These are phyloP conservation scores for Charanyca ferruginea DNA, from an alignment of 2,888 invertebrate genomes.

Conservation along the genomic window DNA sequence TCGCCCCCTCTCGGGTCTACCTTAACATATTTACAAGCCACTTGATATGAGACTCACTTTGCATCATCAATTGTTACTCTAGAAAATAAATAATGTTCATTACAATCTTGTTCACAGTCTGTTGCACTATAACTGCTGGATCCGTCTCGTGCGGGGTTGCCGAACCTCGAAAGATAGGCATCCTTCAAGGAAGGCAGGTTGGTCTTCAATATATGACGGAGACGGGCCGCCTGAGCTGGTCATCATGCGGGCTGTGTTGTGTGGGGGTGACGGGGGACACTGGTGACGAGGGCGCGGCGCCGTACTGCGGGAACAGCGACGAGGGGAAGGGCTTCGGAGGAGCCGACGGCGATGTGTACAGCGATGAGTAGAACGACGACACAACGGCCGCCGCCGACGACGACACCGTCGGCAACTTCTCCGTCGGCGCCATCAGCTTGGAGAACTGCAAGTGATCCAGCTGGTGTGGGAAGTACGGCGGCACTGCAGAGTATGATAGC, in stretches of 20 bases:
- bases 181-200: slow-evolving; percentile 85
- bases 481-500: slow-evolving; percentile 92
- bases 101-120: slow-evolving; percentile 77
- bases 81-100: slow-evolving; percentile 84
- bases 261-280: slow-evolving; percentile 85
- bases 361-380: slow-evolving; percentile 93
- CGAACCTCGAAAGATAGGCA: slow-evolving; percentile 74
- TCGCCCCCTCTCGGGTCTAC: slow-evolving; percentile 72
- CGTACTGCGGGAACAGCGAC: slow-evolving; percentile 90
- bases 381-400: slow-evolving; percentile 91
- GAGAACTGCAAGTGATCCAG: slow-evolving; percentile 93
- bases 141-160: slow-evolving; percentile 68
- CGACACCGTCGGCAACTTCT: slow-evolving; percentile 86
- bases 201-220: slow-evolving; percentile 93
- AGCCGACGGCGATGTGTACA: slow-evolving; percentile 91
- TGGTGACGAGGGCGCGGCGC: slow-evolving; percentile 86
- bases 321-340: slow-evolving; percentile 90
- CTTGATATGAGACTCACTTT: slow-evolving; percentile 85
- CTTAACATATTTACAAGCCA: slow-evolving; percentile 85
- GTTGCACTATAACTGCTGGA: slow-evolving; percentile 71
- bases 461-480: slow-evolving; percentile 95
- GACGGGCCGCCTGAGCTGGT: slow-evolving; percentile 93
- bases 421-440: slow-evolving; percentile 90
- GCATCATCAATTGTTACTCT: slow-evolving; percentile 77
- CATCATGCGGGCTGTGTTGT: slow-evolving; percentile 90